Evolutionary conservation across 2,113 vertebrate genomes (phyloP).

Genomic region (Notothenia rossii): DNA sequence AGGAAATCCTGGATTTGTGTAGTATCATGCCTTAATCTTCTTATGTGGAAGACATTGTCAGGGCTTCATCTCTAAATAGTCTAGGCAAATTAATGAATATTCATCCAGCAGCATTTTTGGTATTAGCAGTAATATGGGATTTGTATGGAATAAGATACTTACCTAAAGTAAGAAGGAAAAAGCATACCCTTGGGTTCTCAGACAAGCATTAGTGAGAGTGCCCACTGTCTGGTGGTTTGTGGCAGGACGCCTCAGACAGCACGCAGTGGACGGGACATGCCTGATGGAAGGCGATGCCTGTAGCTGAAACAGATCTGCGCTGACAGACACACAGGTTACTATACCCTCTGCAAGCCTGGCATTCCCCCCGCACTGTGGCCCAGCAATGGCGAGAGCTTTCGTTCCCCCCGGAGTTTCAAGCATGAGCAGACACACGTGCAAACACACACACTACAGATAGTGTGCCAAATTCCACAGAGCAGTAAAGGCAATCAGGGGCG

Average conservation of each 20-base stretch:
- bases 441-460: constrained; percentile 47
- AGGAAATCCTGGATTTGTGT: constrained; percentile 45
- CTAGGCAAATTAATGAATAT: constrained; percentile 42
- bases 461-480: constrained; percentile 73
- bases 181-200: constrained; percentile 35
- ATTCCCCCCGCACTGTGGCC: constrained; percentile 69
- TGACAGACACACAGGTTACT: constrained; percentile 78
- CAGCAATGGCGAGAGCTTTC: constrained; percentile 54
- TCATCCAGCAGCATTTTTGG: constrained; percentile 34
- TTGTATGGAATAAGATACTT: constrained; percentile 52
- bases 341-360: constrained; percentile 64
- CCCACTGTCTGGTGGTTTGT: constrained; percentile 54
- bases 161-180: constrained; percentile 14
- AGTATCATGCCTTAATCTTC: constrained; percentile 14
- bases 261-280: constrained; percentile 45
- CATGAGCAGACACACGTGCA: constrained; percentile 61
- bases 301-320: constrained; percentile 69
- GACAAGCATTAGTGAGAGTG: constrained; percentile 55
- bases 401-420: constrained; percentile 60
- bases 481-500: constrained; percentile 71
- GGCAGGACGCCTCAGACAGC: constrained; percentile 60
- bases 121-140: constrained; percentile 31
- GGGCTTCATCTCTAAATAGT: constrained; percentile 18
- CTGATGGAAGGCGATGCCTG: constrained; percentile 55
- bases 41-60: constrained; percentile 13